These are phyloP conservation scores for Liolophura sinensis DNA, from an alignment of 1,140 invertebrate species.

Conservation along the genomic window DNA sequence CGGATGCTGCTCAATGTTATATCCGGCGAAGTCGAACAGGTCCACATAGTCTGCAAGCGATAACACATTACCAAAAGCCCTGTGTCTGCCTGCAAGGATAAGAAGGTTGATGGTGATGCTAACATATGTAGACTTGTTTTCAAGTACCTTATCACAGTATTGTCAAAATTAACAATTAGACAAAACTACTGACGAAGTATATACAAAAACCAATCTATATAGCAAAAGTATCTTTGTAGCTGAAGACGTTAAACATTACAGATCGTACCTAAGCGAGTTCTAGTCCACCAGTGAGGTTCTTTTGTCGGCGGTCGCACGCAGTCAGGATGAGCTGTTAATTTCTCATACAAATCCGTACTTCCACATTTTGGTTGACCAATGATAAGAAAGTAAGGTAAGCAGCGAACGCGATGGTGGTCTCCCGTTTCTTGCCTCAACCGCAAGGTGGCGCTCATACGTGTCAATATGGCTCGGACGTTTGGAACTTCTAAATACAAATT, in stretches of 20 bases:
- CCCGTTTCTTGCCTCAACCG: too few species aligned
- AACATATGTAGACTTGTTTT: background rate
- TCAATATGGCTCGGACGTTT: too few species aligned
- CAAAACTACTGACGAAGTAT: background rate
- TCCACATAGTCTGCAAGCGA: conserved; percentile 42
- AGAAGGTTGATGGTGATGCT: background rate
- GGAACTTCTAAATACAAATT: too few species aligned
- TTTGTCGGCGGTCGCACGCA: conserved; percentile 38
- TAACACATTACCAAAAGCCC: conserved; percentile 36
- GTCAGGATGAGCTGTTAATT: conserved; percentile 38
- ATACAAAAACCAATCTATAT: background rate
- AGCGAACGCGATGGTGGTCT: conserved; percentile 24
- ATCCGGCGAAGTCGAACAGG: conserved; percentile 39
- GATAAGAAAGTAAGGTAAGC: conserved; percentile 49
- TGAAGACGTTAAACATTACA: background rate
- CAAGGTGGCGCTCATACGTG: too few species aligned
- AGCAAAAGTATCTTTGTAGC: background rate
- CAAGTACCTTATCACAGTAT: background rate
- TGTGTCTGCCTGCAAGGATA: conserved; percentile 25
- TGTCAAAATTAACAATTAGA: background rate
- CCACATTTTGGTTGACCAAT: conserved; percentile 51
- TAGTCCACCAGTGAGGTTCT: conserved; percentile 53
- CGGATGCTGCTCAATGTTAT: conserved; percentile 24
- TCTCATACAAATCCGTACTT: conserved; percentile 46
- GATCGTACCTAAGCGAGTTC: conserved; percentile 41